Evolutionary conservation across 37 sponge, comb jelly and placozoan genomes (phyloP).

Genomic region (Oopsacas minuta): DNA sequence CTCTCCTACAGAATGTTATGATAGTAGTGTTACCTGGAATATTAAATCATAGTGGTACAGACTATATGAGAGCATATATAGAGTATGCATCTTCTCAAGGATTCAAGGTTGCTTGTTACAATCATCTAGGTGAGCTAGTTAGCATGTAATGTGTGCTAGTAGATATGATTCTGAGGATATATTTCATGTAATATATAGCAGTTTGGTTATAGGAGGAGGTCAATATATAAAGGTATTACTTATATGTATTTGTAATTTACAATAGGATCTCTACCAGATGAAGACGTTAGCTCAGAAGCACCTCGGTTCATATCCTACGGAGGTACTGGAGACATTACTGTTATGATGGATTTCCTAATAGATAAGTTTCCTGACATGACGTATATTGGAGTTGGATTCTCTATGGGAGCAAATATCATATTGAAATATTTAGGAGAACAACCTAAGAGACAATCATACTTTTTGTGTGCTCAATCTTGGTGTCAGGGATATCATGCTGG

Average conservation of each 20-base stretch:
- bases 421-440: conserved; percentile 70
- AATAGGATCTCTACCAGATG: not conserved
- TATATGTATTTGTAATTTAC: too few relatives aligned
- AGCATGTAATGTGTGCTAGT: too few relatives aligned
- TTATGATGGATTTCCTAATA: conserved; percentile 38
- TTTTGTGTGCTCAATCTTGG: conserved; percentile 60
- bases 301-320: conserved; percentile 25
- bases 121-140: conserved; percentile 75
- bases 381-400: conserved; percentile 60
- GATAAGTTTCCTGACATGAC: conserved; percentile 25
- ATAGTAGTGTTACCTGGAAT: conserved; percentile 59
- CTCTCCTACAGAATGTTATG: not conserved
- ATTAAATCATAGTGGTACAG: conserved; percentile 37
- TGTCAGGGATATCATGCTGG: conserved; percentile 83
- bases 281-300: not conserved
- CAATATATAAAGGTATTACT: too few relatives aligned
- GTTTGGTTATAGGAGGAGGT: too few relatives aligned
- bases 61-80: conserved; percentile 41
- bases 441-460: conserved; percentile 39
- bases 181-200: too few relatives aligned
- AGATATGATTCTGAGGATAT: too few relatives aligned
- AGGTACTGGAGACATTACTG: conserved; percentile 64
- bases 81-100: conserved; percentile 22
- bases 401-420: conserved; percentile 69
- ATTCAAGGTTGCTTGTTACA: conserved; percentile 52